phyloP scores from a whole-genome alignment of 1,140 invertebrate species.

The Stenopsyche tienmushanensis region DNA sequence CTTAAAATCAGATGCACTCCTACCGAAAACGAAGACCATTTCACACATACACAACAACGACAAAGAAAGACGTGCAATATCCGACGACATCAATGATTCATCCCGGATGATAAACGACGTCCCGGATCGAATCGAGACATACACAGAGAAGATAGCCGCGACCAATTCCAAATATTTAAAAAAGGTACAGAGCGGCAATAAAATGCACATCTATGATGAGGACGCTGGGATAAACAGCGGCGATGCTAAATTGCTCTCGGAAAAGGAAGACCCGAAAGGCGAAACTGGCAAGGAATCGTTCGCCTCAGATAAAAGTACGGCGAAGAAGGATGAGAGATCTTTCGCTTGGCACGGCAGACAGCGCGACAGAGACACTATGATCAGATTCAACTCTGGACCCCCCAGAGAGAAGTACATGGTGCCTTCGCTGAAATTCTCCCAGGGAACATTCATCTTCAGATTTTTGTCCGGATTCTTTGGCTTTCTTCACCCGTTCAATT shows the following conservation, averaged over 20 bases:
- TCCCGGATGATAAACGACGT: not conserved
- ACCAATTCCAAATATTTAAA: not conserved
- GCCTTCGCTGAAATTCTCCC: conserved; percentile 30
- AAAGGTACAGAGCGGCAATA: not conserved
- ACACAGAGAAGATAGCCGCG: not conserved
- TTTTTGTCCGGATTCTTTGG: conserved; percentile 38
- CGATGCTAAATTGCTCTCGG: too few relatives aligned
- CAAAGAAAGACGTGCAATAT: conserved; percentile 31
- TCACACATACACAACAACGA: conserved; percentile 34
- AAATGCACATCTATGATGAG: not conserved
- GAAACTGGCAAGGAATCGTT: not conserved
- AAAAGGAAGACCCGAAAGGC: not conserved
- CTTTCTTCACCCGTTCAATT: conserved; percentile 39
- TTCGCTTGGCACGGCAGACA: conserved; percentile 30
- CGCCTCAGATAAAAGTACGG: not conserved
- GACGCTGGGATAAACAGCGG: too few relatives aligned
- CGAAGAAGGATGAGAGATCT: conserved; percentile 33
- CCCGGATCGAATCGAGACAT: not conserved
- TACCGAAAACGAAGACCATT: conserved; percentile 5
- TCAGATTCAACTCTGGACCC: conserved; percentile 34
- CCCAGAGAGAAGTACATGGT: conserved; percentile 35
- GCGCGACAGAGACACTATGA: conserved; percentile 30
- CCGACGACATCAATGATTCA: not conserved
- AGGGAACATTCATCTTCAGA: conserved; percentile 39
- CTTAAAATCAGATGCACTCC: conserved; percentile 14